These are phyloP conservation scores for Acronicta aceris DNA, from an alignment of 2,888 invertebrate species.

Conservation along the genomic window DNA sequence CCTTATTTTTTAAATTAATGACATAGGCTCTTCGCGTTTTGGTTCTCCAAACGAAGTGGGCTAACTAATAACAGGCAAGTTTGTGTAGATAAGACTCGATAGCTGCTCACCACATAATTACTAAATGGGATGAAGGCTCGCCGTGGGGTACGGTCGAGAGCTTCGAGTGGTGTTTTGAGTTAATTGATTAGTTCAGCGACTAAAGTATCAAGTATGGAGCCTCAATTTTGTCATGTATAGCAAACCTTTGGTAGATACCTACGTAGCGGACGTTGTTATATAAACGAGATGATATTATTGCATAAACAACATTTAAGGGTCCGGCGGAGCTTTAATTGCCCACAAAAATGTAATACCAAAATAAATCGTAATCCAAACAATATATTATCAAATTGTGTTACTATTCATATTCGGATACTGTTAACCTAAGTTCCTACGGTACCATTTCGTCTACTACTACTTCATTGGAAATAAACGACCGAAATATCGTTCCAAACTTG, in stretches of 20 bases:
- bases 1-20: conserved; percentile 2
- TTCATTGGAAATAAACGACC: too few relatives aligned
- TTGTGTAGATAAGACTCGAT: conserved; percentile 20
- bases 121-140: conserved; percentile 45
- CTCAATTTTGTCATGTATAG: conserved; percentile 9
- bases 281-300: too few relatives aligned
- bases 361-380: too few relatives aligned
- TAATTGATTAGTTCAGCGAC: conserved; percentile 44
- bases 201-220: conserved; percentile 11
- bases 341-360: too few relatives aligned
- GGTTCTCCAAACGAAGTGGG: conserved; percentile 12
- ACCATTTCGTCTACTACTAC: too few relatives aligned
- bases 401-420: too few relatives aligned
- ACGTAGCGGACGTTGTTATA: too few relatives aligned
- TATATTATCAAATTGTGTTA: too few relatives aligned
- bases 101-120: conserved; percentile 47
- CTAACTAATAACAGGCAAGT: conserved; percentile 25
- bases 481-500: too few relatives aligned
- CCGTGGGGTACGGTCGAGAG: conserved; percentile 2
- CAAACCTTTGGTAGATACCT: background rate
- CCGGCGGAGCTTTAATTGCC: too few relatives aligned
- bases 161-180: conserved; percentile 27
- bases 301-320: too few relatives aligned
- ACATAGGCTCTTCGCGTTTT: conserved; percentile 1
- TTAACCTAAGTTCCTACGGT: too few relatives aligned